Evolutionary conservation across 2,888 invertebrate genomes (phyloP).

Genomic region (Lycia hirtaria): DNA sequence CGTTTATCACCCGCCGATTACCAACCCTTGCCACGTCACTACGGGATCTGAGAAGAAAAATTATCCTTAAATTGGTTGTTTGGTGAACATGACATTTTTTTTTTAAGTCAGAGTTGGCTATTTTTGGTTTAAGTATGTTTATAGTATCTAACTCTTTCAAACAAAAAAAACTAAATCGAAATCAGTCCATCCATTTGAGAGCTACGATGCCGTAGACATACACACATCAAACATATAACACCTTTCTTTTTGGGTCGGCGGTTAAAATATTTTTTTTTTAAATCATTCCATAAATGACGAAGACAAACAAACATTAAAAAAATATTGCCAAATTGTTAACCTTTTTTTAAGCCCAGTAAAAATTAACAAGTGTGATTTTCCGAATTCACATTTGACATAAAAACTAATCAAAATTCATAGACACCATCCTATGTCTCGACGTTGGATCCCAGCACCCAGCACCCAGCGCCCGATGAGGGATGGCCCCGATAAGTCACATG

Average conservation of each 20-base stretch:
- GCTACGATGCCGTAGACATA: too few relatives aligned
- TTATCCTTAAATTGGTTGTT: conserved; percentile 57
- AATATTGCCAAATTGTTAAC: too few relatives aligned
- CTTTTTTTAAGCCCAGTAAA: too few relatives aligned
- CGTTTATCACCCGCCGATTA: conserved; percentile 77
- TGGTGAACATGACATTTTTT: conserved; percentile 24
- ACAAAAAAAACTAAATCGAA: too few relatives aligned
- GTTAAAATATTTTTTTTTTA: too few relatives aligned
- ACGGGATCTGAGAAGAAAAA: conserved; percentile 74
- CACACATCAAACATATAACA: too few relatives aligned
- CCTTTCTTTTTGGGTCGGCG: too few relatives aligned
- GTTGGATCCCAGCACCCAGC: conserved; percentile 33
- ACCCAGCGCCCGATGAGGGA: conserved; percentile 72
- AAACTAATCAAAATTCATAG: conserved; percentile 33
- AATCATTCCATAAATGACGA: too few relatives aligned
- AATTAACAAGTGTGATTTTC: background rate
- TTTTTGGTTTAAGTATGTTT: too few relatives aligned
- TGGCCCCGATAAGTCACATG: conserved; percentile 75
- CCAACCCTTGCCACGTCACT: conserved; percentile 67
- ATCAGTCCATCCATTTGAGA: too few relatives aligned
- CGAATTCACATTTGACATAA: conserved; percentile 2
- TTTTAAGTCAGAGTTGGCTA: background rate
- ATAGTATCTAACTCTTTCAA: background rate
- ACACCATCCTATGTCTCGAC: conserved; percentile 19
- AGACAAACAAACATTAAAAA: too few relatives aligned